A percentile compares a stretch with the other conserved stretches of the same genome.
Evolutionary conservation across 1,140 invertebrate species (phyloP).

Genomic region (Orius laevigatus): DNA sequence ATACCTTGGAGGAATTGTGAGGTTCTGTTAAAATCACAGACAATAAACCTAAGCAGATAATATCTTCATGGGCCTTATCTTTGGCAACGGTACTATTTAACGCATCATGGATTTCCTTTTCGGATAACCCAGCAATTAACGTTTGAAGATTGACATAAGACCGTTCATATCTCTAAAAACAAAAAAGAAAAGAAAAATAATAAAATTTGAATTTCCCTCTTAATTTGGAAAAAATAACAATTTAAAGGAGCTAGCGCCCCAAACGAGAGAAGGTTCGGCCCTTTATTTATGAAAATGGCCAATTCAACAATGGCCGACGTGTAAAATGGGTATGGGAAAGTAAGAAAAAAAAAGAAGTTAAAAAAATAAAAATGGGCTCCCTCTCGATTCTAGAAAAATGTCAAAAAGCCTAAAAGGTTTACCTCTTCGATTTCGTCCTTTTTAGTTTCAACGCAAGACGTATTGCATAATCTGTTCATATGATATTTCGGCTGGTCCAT

Average conservation of each 20-base stretch:
- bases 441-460: conserved; percentile 50
- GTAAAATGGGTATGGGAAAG: neutral
- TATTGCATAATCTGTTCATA: conserved; percentile 38
- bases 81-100: conserved; percentile 76
- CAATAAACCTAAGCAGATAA: conserved; percentile 73
- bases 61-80: conserved; percentile 76
- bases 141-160: conserved; percentile 58
- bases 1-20: conserved; percentile 54
- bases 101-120: conserved; percentile 85
- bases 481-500: conserved; percentile 21
- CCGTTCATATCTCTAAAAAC: conserved; percentile 74
- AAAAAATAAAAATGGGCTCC: neutral
- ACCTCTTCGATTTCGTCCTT: conserved; percentile 73
- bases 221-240: neutral
- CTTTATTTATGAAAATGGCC: neutral
- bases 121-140: conserved; percentile 63
- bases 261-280: neutral
- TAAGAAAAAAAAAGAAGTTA: neutral
- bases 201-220: neutral
- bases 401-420: conserved; percentile 26
- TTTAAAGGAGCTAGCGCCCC: neutral
- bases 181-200: conserved; percentile 23
- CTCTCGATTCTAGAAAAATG: neutral
- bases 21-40: conserved; percentile 81
- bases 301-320: conserved; percentile 4